Conservation (phyloP, 2,888 invertebrate species). For the Gibbula magus region DNA sequence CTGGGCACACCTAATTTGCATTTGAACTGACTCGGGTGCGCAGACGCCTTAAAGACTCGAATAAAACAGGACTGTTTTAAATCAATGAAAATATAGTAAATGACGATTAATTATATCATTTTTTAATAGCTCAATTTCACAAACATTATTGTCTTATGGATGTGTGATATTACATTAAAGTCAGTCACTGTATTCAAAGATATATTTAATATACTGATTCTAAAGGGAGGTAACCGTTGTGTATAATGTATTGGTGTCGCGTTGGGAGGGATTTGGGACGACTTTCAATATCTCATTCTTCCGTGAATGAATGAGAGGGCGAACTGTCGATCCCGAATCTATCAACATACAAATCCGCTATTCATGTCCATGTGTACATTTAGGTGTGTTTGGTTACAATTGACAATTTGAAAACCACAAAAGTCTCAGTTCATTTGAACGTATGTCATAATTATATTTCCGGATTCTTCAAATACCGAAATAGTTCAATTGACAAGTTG, state of each 20-base stretch:
- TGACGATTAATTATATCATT: too few species aligned
- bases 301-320: background rate
- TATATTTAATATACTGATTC: background rate
- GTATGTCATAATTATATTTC: too few species aligned
- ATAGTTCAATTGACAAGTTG: too few species aligned
- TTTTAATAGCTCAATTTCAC: too few species aligned
- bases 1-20: conserved; percentile 6
- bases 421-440: too few species aligned
- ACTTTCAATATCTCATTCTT: conserved; percentile 5
- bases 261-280: background rate
- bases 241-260: background rate
- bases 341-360: background rate
- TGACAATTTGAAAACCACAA: too few species aligned
- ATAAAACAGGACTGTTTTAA: background rate
- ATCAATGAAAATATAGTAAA: too few species aligned
- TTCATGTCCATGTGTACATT: background rate
- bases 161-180: too few species aligned
- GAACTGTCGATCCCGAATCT: background rate
- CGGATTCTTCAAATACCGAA: too few species aligned
- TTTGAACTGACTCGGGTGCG: background rate
- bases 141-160: too few species aligned
- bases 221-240: background rate
- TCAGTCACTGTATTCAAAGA: too few species aligned
- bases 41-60: background rate
- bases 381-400: too few species aligned